Conservation (phyloP, 2,113 vertebrate species). For the Acrocephalus arundinaceus region DNA sequence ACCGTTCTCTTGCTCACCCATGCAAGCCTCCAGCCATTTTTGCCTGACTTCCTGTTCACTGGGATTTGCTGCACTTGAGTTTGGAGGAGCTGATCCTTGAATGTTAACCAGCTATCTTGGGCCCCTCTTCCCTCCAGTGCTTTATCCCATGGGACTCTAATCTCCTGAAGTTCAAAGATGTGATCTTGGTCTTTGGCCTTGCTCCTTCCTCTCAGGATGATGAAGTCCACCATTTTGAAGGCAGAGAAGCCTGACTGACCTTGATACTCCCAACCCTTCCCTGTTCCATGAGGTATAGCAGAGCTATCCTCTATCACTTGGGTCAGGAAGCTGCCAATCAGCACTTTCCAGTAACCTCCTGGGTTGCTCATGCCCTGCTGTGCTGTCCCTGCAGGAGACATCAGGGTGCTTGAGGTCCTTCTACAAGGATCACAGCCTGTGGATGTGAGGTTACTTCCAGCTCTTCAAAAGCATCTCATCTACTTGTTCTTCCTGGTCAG, state of each 20-base stretch:
- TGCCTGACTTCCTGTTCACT: not conserved
- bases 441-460: not conserved
- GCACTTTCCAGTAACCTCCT: not conserved
- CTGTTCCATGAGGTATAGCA: not conserved
- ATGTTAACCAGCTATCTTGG: not conserved
- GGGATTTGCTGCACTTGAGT: not conserved
- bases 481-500: not conserved
- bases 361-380: not conserved
- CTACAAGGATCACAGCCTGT: fast-evolving
- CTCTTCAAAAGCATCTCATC: not conserved
- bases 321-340: not conserved
- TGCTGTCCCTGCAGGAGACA: fast-evolving
- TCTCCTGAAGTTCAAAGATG: not conserved
- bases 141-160: not conserved
- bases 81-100: not conserved
- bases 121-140: not conserved
- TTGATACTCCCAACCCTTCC: not conserved
- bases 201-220: not conserved
- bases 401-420: not conserved
- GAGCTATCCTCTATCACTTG: not conserved
- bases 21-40: not conserved
- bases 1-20: not conserved
- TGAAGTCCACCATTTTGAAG: not conserved
- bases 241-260: not conserved
- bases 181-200: not conserved